phyloP scores from a whole-genome alignment of 2,888 invertebrate species.

The Aspidapion aeneum region DNA sequence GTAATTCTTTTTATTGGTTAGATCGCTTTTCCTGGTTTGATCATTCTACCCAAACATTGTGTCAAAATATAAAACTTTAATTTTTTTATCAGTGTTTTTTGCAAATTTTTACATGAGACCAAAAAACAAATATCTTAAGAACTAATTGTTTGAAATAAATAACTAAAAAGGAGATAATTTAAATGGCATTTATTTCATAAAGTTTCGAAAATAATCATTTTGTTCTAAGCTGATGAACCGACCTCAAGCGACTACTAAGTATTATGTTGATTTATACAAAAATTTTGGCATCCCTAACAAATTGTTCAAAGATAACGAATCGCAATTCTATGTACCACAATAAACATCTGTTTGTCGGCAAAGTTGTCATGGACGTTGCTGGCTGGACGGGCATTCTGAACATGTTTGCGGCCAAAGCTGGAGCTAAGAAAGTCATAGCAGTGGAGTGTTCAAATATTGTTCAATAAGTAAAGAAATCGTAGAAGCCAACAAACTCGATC shows the following conservation, averaged over 20 bases:
- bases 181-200: too few species aligned
- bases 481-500: conserved; percentile 75
- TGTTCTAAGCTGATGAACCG: conserved; percentile 92
- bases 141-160: too few species aligned
- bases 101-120: too few species aligned
- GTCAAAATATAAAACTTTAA: too few species aligned
- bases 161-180: too few species aligned
- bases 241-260: conserved; percentile 99
- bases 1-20: too few species aligned
- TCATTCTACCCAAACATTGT: too few species aligned
- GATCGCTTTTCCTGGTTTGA: too few species aligned
- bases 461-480: conserved; percentile 93
- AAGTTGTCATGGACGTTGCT: conserved; percentile 94
- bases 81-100: too few species aligned
- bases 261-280: conserved; percentile 99
- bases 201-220: too few species aligned
- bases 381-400: conserved; percentile 99
- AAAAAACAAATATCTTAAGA: too few species aligned
- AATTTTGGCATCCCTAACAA: conserved; percentile 99
- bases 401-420: conserved; percentile 99
- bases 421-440: conserved; percentile 92
- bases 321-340: conserved; percentile 99
- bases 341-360: conserved; percentile 93
- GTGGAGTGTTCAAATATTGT: conserved; percentile 99
- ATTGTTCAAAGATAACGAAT: conserved; percentile 99